Base-by-base conservation (phyloP, 2,888 invertebrate genomes). In the Epistrophe grossulariae region DNA sequence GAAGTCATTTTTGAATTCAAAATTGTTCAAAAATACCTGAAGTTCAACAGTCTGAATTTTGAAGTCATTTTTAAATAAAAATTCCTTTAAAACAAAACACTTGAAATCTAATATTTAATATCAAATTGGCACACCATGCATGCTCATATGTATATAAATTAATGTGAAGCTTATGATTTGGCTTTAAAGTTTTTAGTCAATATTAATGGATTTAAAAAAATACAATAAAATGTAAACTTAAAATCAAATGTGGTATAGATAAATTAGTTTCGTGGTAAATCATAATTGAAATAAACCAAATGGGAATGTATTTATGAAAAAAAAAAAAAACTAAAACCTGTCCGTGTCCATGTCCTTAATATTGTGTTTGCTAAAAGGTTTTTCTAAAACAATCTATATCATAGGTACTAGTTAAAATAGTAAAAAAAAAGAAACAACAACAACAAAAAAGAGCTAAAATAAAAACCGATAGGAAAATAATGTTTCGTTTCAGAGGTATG, bases 341-440 rank as follows among this genome's bases (percentile, higher is more conserved):
- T 15, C 3, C 3, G 4, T 8, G n/a, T n/a, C 7, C 45, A 48
- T 13, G 13, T 3, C 40, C 13, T 2, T 24, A 13, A 10, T 31
- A 17, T n/a, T 59, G 15, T 35, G 35, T 59, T 59, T 59, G n/a
- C 19, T 35, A 35, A 35, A 31, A 59, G 57, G 59, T 17, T 59
- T 38, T 59, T 55, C 15, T 28, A 28, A 50, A 50, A 11, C 48
- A 17, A 48, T 9, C 48, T 17, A 48, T 9, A 17, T 48, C 10
- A 48, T 48, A 24, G 24, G 24, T 24, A 10, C 48, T 17, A 48
- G 17, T 48, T 48, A 35, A 35, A 35, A 35, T 35, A 35, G 8
- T 31, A 35, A 35, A 35, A 9, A 9, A 48, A 17, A 9, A 17
- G 9, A 48, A 48, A 17, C 17, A 10, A 8, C n/a, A 45, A 43